Conservation (phyloP, 2,113 vertebrate genomes). For the Silurus glanis region DNA sequence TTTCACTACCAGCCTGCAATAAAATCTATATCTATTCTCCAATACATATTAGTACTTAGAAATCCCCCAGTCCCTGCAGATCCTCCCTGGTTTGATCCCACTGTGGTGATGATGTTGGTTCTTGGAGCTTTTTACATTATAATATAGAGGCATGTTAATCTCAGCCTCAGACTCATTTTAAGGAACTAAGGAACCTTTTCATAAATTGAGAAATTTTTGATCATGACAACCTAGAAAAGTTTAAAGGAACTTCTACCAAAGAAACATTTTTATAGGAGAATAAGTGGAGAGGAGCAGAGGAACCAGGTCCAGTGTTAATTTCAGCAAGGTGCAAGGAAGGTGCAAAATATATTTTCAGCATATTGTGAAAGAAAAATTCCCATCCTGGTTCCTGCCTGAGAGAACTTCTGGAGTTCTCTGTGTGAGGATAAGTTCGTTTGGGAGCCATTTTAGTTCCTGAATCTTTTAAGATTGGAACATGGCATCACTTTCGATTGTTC, state of each 20-base stretch:
- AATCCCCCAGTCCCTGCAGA: not conserved
- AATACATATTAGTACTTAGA: not conserved
- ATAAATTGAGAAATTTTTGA: not conserved
- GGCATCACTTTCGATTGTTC: not conserved
- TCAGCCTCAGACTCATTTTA: not conserved
- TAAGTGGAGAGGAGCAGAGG: not conserved
- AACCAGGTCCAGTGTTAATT: not conserved
- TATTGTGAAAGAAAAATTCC: too few species aligned
- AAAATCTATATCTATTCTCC: not conserved
- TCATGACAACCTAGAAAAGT: not conserved
- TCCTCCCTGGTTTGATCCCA: not conserved
- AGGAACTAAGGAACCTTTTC: not conserved
- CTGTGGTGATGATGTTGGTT: not conserved
- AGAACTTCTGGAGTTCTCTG: not conserved
- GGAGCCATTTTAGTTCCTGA: slow-evolving; percentile 8
- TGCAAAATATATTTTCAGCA: not conserved
- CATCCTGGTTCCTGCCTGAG: not conserved
- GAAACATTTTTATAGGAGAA: not conserved
- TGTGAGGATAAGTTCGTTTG: not conserved
- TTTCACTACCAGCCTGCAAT: not conserved
- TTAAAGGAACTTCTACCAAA: not conserved
- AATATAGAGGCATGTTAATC: not conserved
- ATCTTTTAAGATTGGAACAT: not conserved
- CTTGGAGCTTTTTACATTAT: not conserved
- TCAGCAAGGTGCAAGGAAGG: not conserved